Evolutionary conservation across 2,797 vertebrate genomes (phyloP), one percentile per base, ranked within the genome.

Genomic region (Epinephelus awoara): DNA sequence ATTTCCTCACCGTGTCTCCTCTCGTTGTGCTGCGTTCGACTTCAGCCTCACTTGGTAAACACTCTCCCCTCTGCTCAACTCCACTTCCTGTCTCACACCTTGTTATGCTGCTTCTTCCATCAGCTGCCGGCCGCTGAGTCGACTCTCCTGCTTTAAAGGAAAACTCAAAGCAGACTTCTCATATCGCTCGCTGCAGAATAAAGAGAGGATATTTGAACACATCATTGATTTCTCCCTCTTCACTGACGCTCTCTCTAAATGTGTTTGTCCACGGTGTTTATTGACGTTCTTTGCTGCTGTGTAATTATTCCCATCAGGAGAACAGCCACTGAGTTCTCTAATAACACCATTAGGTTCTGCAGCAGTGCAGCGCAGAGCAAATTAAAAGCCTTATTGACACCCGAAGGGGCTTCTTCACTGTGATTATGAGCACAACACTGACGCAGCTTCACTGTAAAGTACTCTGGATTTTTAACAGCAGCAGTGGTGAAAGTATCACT

Each of bases 261-360:
- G 79, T 82, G 73, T 71, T 77, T 69, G 69, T 83, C 66, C 17
- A 2, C 1, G 2, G 47, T 71, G 72, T 78, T 84, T 82, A 81
- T 83, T 25, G 87, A 81, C 40, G 57, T 57, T 72, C 55, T 54
- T 18, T 14, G 56, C 72, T 34, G 75, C 80, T 46, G 59, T 78
- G 72, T 84, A 67, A 86, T 90, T 83, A 70, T 80, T 85, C 81
- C 87, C 85, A 81, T 77, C 81, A 85, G 77, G 68, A 75, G 77
- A 72, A 64, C 40, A 11, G 25, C 54, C 47, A 12, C 63, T 2
- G 65, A 63, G 58, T 63, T 78, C 55, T 61, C 72, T 87, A 80
- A 84, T 75, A 75, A 82, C 70, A 61, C 72, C 80, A 81, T 81
- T 25, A 79, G 66, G 29, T 61, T 73, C 69, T 47, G 61, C 67